Percentiles rank a stretch among this genome's conserved stretches.
phyloP scores from a whole-genome alignment of 2,888 invertebrate genomes.

The Xestia xanthographa region DNA sequence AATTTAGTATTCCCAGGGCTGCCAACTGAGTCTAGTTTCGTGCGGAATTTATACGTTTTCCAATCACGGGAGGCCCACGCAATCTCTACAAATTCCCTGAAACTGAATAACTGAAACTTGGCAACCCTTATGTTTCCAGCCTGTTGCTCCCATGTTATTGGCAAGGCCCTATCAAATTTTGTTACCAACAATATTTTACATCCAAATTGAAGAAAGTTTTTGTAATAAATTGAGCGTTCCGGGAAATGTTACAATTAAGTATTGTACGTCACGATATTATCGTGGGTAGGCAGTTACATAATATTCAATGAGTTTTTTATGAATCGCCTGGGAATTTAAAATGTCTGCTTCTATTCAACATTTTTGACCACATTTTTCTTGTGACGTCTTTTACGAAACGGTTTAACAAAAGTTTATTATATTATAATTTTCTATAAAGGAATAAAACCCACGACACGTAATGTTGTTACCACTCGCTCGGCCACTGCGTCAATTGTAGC shows the following conservation, averaged over 20 bases:
- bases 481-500: background rate
- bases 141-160: conserved; percentile 30
- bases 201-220: conserved; percentile 25
- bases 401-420: background rate
- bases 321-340: background rate
- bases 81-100: conserved; percentile 11
- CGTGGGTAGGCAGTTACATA: background rate
- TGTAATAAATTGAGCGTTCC: conserved; percentile 20
- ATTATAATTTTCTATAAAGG: background rate
- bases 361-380: background rate
- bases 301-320: background rate
- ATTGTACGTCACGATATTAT: background rate
- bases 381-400: background rate
- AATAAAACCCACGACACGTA: background rate
- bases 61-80: conserved; percentile 11
- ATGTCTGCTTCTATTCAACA: background rate
- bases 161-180: conserved; percentile 6
- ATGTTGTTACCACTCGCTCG: background rate
- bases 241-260: background rate
- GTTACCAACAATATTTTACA: conserved; percentile 13
- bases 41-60: conserved; percentile 20
- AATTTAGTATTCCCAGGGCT: background rate
- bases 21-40: background rate
- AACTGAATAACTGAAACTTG: conserved; percentile 17
- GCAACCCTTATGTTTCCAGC: conserved; percentile 1